Evolutionary conservation across 2,113 vertebrate species (phyloP).

Genomic region (Campylomormyrus numenius): DNA sequence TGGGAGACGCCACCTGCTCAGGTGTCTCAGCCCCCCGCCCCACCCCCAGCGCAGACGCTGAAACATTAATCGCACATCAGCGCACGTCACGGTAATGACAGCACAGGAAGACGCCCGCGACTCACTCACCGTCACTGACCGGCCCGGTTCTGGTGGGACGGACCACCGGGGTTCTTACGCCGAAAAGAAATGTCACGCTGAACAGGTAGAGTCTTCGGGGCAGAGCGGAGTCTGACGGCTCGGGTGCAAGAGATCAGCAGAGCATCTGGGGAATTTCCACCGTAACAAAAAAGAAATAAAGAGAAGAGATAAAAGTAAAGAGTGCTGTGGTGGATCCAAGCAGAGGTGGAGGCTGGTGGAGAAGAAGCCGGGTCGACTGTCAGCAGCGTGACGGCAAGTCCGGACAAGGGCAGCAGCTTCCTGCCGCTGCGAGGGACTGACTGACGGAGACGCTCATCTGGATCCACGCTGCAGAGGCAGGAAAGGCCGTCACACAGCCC

Average conservation of each 20-base stretch:
- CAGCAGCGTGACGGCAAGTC: background rate
- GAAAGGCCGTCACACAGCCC: constrained; percentile 61
- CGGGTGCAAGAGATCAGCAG: background rate
- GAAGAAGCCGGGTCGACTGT: background rate
- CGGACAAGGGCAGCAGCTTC: constrained; percentile 59
- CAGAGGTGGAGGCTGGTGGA: background rate
- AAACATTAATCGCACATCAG: background rate
- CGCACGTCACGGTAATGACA: background rate
- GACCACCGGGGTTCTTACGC: background rate
- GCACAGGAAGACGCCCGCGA: background rate
- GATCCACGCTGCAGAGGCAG: constrained; percentile 52
- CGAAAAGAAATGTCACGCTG: background rate
- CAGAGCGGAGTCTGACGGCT: background rate
- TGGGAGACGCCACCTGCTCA: background rate
- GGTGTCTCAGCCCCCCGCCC: background rate
- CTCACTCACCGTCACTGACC: background rate
- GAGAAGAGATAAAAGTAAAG: background rate
- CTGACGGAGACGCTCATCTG: constrained; percentile 45
- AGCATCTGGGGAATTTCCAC: background rate
- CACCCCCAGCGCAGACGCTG: background rate
- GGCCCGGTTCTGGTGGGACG: background rate
- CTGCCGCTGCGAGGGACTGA: constrained; percentile 50
- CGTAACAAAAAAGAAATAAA: background rate
- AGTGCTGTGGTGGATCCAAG: background rate
- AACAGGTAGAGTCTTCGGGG: background rate